Base-by-base conservation (phyloP, 1,140 invertebrate species). In the Oedothorax gibbosus region DNA sequence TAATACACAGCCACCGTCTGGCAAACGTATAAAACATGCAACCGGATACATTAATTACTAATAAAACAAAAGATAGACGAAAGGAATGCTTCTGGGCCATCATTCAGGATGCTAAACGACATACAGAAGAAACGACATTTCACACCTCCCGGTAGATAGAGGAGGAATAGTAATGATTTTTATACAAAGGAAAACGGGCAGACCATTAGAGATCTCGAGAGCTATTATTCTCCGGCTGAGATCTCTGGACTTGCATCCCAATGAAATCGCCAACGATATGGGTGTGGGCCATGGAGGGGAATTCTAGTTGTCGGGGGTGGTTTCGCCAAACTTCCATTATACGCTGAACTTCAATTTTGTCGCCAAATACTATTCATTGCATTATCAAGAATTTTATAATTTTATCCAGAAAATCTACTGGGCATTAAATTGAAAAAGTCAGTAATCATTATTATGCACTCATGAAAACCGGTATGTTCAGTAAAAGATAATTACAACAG, bases 231-330 rank as follows among this genome's bases (percentile, higher is more conserved):
- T 35, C 65, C 18, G 20, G 20, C 15, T 15, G 53, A 21, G 51
- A 14, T n/a, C n/a, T 21, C 64, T 66, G 77, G 77, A 56, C 50
- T 21, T 79, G 77, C 62, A 79, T 79, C n/a, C 18, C 77, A 79
- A 79, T 77, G 75, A 77, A 64, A 18, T 35, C 18, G 14, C 12
- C 57, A 62, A 77, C 56, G 50, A 56, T 51, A 51, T 79, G 77
- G 77, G 77, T 79, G 77, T 79, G 77, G 75, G 35, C 35, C 5
- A 35, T 35, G 35, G 35, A 35, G 5, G 35, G 35, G 35, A 35
- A 35, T 35, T 35, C 35, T 35, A 35, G 35, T 35, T 35, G 35
- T 35, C 35, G 35, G 35, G 35, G 35, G 35, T 35, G 35, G 35
- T 35, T 35, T 35, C 35, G 35, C 35, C 35, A 35, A 35, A 35